phyloP scores from a whole-genome alignment of 2,888 invertebrate species.

The Frankliniella fusca region DNA sequence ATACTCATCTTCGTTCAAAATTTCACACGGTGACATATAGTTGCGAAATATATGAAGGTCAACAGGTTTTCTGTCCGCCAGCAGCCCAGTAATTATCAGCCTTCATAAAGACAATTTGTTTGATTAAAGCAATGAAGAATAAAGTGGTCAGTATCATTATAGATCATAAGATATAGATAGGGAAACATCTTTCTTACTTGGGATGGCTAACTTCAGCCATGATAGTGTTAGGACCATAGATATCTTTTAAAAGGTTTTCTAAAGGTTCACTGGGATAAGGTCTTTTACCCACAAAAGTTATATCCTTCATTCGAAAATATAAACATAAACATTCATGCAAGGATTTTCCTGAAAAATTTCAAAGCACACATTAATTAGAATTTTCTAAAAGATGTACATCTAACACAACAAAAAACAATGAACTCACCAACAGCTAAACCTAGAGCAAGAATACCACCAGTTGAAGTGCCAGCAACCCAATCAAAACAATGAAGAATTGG shows the following conservation, averaged over 20 bases:
- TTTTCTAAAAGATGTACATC: conserved; percentile 40
- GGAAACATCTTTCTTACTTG: conserved; percentile 50
- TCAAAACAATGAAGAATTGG: conserved; percentile 86
- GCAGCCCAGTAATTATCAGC: conserved; percentile 80
- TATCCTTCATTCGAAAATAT: conserved; percentile 91
- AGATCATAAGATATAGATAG: conserved; percentile 38
- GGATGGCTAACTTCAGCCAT: conserved; percentile 83
- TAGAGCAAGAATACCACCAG: conserved; percentile 59
- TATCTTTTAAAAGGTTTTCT: conserved; percentile 81
- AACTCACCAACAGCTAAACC: conserved; percentile 49
- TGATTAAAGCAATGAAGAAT: not conserved
- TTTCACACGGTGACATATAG: conserved; percentile 71
- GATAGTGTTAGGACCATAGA: conserved; percentile 76
- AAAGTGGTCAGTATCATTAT: too few species aligned
- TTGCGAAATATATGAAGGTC: conserved; percentile 92
- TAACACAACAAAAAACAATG: not conserved
- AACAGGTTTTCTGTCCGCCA: conserved; percentile 89
- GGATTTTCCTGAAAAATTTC: conserved; percentile 66
- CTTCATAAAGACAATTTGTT: conserved; percentile 35
- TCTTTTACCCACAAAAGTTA: conserved; percentile 84
- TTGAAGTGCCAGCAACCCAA: conserved; percentile 85
- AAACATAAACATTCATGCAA: conserved; percentile 81
- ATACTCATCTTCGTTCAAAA: not conserved
- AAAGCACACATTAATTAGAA: conserved; percentile 34
- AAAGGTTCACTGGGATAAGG: conserved; percentile 85